Conservation (phyloP, 2,797 vertebrate species). For the Pangasius macronema region DNA sequence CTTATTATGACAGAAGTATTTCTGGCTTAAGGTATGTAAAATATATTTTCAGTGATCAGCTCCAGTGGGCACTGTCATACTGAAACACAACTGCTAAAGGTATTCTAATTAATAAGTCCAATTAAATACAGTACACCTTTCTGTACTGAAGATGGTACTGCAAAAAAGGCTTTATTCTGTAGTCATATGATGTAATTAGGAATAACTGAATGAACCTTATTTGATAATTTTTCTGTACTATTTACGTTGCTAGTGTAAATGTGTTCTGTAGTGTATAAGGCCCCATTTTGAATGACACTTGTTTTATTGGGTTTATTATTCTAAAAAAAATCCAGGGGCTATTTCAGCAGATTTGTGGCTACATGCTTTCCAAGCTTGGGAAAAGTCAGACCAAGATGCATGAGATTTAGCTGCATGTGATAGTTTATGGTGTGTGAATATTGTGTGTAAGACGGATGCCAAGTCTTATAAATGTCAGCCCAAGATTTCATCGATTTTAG, state of each 20-base stretch:
- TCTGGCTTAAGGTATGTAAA: not conserved
- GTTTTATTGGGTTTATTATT: slow-evolving; percentile 12
- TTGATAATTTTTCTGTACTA: not conserved
- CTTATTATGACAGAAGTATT: not conserved
- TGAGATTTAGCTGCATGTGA: slow-evolving; percentile 12
- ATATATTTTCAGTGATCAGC: not conserved
- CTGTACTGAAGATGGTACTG: not conserved
- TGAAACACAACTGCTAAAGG: not conserved
- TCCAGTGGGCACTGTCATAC: not conserved
- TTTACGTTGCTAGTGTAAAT: not conserved
- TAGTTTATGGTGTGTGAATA: slow-evolving; percentile 28
- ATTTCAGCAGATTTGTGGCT: slow-evolving; percentile 13
- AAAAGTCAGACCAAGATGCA: slow-evolving; percentile 2
- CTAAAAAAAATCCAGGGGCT: not conserved
- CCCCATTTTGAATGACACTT: not conserved
- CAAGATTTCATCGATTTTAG: slow-evolving; percentile 9
- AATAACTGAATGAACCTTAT: not conserved
- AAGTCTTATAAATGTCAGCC: not conserved
- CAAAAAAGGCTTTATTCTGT: not conserved
- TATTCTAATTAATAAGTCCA: not conserved
- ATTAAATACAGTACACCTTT: not conserved
- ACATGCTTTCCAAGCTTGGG: not conserved
- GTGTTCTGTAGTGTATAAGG: not conserved
- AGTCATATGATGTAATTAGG: not conserved
- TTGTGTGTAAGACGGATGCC: not conserved